Conservation (phyloP, 2,113 vertebrate species). For the Heliornis fulica region DNA sequence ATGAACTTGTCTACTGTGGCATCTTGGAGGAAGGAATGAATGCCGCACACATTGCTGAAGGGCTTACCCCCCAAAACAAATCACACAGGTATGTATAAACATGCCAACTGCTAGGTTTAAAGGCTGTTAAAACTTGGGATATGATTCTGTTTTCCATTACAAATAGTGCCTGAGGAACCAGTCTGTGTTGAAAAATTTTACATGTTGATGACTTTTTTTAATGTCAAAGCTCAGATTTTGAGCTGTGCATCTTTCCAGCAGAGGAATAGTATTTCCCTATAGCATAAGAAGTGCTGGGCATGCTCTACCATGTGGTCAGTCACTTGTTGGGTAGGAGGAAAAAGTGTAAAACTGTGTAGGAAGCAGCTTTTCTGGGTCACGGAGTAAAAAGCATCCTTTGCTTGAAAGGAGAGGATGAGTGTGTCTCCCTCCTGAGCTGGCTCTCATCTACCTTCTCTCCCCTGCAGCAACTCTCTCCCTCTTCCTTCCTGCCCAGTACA, state of each 20-base stretch:
- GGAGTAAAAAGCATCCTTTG: background rate
- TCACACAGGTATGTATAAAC: background rate
- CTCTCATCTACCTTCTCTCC: background rate
- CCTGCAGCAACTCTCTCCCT: background rate
- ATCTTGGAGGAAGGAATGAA: background rate
- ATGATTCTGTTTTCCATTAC: background rate
- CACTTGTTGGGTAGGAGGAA: background rate
- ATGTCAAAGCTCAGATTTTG: background rate
- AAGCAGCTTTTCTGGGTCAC: background rate
- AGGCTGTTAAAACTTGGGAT: background rate
- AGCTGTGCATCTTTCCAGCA: background rate
- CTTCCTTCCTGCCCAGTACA: background rate
- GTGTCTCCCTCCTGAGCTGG: background rate
- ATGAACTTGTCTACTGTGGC: conserved; percentile 76
- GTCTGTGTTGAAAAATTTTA: background rate
- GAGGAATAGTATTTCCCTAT: background rate
- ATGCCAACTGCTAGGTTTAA: background rate
- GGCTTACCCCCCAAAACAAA: background rate
- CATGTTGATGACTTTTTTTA: background rate
- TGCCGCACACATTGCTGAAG: background rate
- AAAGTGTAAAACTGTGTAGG: background rate
- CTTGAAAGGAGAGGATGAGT: background rate
- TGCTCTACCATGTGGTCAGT: background rate
- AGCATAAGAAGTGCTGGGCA: background rate
- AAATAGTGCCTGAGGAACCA: background rate